phyloP scores from a whole-genome alignment of 2,113 vertebrate species.

The Peromyscus polionotus region DNA sequence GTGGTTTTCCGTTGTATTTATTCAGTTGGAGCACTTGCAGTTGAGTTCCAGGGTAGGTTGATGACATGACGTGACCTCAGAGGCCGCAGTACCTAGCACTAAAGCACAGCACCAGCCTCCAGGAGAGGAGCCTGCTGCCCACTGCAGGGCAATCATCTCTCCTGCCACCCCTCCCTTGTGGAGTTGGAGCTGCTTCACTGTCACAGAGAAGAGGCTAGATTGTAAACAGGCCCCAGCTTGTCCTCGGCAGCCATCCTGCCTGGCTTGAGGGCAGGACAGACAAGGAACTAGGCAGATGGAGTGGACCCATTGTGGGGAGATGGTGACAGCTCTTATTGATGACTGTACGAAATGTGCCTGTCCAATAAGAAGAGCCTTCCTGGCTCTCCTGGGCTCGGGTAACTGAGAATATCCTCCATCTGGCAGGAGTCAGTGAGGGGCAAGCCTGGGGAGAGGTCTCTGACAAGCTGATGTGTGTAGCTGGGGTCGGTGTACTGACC shows the following conservation, averaged over 20 bases:
- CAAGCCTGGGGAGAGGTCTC: constrained; percentile 4
- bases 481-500: constrained; percentile 69
- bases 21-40: constrained; percentile 64
- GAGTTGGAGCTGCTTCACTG: constrained; percentile 38
- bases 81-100: constrained; percentile 27
- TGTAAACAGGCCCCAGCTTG: constrained; percentile 28
- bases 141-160: background rate
- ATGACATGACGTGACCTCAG: constrained; percentile 17
- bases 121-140: constrained; percentile 16
- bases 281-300: background rate
- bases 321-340: constrained; percentile 47
- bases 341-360: background rate
- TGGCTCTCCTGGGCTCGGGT: background rate
- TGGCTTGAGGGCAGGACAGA: constrained; percentile 55
- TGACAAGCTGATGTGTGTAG: constrained; percentile 58
- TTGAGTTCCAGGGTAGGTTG: constrained; percentile 52
- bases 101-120: constrained; percentile 44
- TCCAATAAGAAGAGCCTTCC: constrained; percentile 9
- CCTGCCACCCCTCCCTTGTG: constrained; percentile 4
- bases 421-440: constrained; percentile 4
- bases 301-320: constrained; percentile 37
- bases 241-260: constrained; percentile 55
- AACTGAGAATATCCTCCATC: constrained; percentile 41
- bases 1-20: constrained; percentile 70
- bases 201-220: constrained; percentile 6